Conservation (phyloP, 2,888 invertebrate species). For the Zaprionus obscuricornis region DNA sequence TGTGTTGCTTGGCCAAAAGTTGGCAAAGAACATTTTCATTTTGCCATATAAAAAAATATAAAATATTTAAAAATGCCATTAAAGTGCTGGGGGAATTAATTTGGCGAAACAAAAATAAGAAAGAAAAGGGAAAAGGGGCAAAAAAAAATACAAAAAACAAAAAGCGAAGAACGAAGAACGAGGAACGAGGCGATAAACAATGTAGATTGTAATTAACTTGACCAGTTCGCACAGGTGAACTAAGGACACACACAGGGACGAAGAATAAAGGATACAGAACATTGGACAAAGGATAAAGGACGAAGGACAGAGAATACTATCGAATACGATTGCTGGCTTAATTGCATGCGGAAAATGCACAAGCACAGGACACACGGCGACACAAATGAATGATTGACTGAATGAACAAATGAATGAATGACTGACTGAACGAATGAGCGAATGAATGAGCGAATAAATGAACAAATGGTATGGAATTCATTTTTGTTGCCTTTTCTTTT, state of each 20-base stretch:
- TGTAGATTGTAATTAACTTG: slow-evolving; percentile 78
- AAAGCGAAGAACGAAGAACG: slow-evolving; percentile 4
- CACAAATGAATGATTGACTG: slow-evolving; percentile 15
- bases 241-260: too few species aligned
- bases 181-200: slow-evolving; percentile 64
- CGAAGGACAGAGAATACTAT: not conserved
- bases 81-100: slow-evolving; percentile 44
- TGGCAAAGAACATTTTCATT: too few species aligned
- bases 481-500: slow-evolving; percentile 52
- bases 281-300: too few species aligned
- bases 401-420: slow-evolving; percentile 41
- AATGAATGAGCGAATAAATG: slow-evolving; percentile 31
- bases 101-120: not conserved
- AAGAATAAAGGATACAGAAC: too few species aligned
- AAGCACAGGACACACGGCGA: slow-evolving; percentile 30
- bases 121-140: not conserved
- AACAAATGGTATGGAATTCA: slow-evolving; percentile 75
- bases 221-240: slow-evolving; percentile 40
- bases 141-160: slow-evolving; percentile 10
- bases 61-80: slow-evolving; percentile 55
- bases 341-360: slow-evolving; percentile 61
- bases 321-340: slow-evolving; percentile 42
- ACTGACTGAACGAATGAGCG: slow-evolving; percentile 14
- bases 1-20: slow-evolving; percentile 15
- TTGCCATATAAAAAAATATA: slow-evolving; percentile 12